Conservation (phyloP, 2,888 invertebrate species). For the Salpingus planirostris region DNA sequence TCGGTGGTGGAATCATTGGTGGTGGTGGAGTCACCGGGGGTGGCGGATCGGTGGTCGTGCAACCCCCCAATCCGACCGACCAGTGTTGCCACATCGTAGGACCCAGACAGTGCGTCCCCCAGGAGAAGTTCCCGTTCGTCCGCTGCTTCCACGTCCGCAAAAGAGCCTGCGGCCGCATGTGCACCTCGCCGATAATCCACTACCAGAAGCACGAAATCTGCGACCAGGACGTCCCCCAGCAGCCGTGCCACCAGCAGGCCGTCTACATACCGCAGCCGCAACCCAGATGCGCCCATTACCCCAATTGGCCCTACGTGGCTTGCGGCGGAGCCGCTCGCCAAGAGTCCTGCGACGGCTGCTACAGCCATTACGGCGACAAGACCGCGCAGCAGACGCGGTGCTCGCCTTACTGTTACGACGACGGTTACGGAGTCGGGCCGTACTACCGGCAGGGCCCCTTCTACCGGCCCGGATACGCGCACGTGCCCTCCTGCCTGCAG, state of each 20-base stretch:
- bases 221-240: conserved; percentile 12
- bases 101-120: conserved; percentile 35
- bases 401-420: conserved; percentile 33
- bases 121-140: conserved; percentile 24
- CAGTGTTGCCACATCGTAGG: conserved; percentile 37
- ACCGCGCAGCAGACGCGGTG: conserved; percentile 16
- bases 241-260: conserved; percentile 28
- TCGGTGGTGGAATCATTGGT: too few relatives aligned
- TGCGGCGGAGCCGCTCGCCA: conserved; percentile 4
- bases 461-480: conserved; percentile 27
- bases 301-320: conserved; percentile 33
- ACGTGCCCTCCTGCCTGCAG: conserved; percentile 22
- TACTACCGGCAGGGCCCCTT: conserved; percentile 33
- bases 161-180: conserved; percentile 33
- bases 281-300: conserved; percentile 33
- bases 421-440: conserved; percentile 25
- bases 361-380: conserved; percentile 27
- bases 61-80: neutral
- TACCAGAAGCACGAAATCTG: conserved; percentile 27
- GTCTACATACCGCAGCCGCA: conserved; percentile 37
- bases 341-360: conserved; percentile 34
- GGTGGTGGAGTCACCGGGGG: neutral
- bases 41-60: neutral
- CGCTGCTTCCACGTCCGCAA: conserved; percentile 36
- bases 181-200: conserved; percentile 34